Conservation (phyloP, 2,888 invertebrate genomes). For the Arrhopalites spinosus region DNA sequence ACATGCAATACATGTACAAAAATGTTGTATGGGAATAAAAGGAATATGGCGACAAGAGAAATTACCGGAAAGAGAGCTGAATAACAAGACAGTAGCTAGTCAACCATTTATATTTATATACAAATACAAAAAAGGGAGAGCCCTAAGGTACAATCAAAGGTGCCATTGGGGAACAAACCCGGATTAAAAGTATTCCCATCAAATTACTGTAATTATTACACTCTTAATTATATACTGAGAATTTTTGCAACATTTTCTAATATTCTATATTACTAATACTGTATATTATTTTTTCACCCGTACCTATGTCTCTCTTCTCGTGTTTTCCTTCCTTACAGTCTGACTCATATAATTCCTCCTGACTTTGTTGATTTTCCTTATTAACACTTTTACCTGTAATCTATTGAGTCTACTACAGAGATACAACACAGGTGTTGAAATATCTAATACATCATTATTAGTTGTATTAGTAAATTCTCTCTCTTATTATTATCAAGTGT, state of each 20-base stretch:
- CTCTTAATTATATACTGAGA: slow-evolving; percentile 8
- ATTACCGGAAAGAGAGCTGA: slow-evolving; percentile 35
- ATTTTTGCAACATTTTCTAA: background rate
- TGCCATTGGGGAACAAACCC: slow-evolving; percentile 7
- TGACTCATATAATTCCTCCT: too few species aligned
- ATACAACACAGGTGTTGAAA: too few species aligned
- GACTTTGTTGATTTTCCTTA: too few species aligned
- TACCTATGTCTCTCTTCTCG: too few species aligned
- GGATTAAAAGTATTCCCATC: slow-evolving; percentile 14
- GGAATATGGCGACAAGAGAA: slow-evolving; percentile 30
- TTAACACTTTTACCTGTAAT: too few species aligned
- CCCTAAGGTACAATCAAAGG: background rate
- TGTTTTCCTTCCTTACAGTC: too few species aligned
- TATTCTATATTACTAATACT: too few species aligned
- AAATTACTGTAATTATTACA: slow-evolving; percentile 11
- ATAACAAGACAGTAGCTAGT: slow-evolving; percentile 5
- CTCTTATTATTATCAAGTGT: too few species aligned
- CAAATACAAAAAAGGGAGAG: slow-evolving; percentile 4
- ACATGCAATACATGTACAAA: background rate
- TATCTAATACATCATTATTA: too few species aligned
- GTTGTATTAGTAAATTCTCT: too few species aligned
- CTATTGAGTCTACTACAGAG: too few species aligned
- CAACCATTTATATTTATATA: background rate
- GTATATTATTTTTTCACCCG: too few species aligned
- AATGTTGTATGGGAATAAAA: background rate